Evolutionary conservation across 2,797 vertebrate species (phyloP).

Genomic region (Hafferia zeledoni): DNA sequence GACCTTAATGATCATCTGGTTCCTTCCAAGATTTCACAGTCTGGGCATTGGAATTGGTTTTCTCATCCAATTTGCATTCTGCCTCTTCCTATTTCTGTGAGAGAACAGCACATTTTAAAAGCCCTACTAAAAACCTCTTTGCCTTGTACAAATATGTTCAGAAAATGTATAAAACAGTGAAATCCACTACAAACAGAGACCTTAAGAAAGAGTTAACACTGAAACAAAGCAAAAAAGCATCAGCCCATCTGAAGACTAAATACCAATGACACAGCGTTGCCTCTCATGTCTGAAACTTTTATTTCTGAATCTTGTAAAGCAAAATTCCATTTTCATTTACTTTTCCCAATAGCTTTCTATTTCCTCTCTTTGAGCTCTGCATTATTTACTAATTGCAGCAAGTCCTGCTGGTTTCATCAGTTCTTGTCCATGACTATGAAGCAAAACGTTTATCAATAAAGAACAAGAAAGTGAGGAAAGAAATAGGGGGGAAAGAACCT

Average conservation of each 20-base stretch:
- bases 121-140: neutral
- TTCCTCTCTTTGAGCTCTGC: neutral
- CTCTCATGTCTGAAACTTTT: neutral
- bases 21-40: neutral
- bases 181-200: neutral
- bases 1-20: neutral
- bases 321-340: conserved; percentile 27
- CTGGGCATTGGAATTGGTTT: neutral
- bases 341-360: neutral
- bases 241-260: neutral
- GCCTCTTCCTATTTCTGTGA: neutral
- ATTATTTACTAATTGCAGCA: neutral
- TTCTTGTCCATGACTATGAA: neutral
- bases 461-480: neutral
- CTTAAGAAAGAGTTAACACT: neutral
- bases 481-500: rapidly evolving
- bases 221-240: neutral
- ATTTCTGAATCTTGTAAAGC: conserved; percentile 1
- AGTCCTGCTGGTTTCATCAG: neutral
- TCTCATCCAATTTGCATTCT: neutral
- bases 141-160: neutral
- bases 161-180: neutral
- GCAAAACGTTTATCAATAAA: neutral
- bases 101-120: neutral
- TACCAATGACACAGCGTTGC: neutral